These are phyloP conservation scores for Brachymystax lenok DNA, from an alignment of 2,797 vertebrate species.

Conservation along the genomic window DNA sequence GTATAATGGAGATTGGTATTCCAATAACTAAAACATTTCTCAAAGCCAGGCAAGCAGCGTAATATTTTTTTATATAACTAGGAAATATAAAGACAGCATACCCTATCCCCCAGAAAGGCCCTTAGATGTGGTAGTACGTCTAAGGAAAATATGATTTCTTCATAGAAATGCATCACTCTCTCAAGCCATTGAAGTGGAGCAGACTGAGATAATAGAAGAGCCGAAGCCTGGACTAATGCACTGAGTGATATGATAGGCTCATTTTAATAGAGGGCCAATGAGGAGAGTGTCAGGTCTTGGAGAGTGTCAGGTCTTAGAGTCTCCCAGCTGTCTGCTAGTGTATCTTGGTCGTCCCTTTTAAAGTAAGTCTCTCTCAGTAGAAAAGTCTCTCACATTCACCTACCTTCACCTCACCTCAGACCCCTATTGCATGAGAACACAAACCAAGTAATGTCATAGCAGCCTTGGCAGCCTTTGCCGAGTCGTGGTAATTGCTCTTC, in stretches of 20 bases:
- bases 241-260: constrained; percentile 49
- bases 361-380: constrained; percentile 30
- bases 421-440: constrained; percentile 27
- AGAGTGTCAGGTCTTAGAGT: constrained; percentile 51
- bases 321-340: constrained; percentile 8
- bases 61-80: background rate
- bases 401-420: constrained; percentile 37
- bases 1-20: background rate
- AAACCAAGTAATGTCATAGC: constrained; percentile 22
- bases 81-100: background rate
- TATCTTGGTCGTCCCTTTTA: constrained; percentile 37
- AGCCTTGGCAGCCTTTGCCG: constrained; percentile 32
- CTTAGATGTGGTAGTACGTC: constrained; percentile 46
- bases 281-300: constrained; percentile 40
- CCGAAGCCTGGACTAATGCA: constrained; percentile 43
- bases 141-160: constrained; percentile 54
- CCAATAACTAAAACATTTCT: background rate
- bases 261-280: constrained; percentile 48
- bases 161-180: constrained; percentile 43
- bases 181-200: constrained; percentile 36
- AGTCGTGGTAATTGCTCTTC: constrained; percentile 63
- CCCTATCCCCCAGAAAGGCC: constrained; percentile 1
- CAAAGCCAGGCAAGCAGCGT: background rate
- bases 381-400: constrained; percentile 23
- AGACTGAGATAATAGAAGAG: background rate